Base-by-base conservation (phyloP, 2,888 invertebrate genomes). In the Neoaliturus tenellus region DNA sequence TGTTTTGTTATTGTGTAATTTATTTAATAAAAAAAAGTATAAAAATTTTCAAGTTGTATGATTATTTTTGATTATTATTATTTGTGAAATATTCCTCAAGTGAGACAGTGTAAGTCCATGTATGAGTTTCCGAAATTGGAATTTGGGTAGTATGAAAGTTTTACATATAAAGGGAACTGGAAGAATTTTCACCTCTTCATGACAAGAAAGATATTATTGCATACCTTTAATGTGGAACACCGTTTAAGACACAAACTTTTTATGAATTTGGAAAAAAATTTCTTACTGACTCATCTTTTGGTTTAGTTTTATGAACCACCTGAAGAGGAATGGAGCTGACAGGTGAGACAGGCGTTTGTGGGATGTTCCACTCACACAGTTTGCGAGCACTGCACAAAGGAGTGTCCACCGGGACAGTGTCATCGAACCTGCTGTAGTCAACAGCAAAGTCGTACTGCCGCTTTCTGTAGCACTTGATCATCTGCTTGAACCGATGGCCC, bases 401-500 rank as follows among this genome's bases (percentile, higher is more conserved):
- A 0, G 91, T 95, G 44, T 93, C 92, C 0, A 95, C 93, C 87
- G 94, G 93, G 86, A 93, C 93, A 0, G 94, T 94, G 25, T 92
- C 92, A 89, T 96, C 92, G 75, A 96, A 93, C 82, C 93, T 91
- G 17, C 93, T 93, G 48, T 93, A 91, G 87, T 95, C 94, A 0
- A 96, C 93, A 0, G 91, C 89, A 89, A 94, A 95, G 17, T 90
- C 71, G 17, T 75, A 75, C 33, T 39, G 33, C 4, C 39, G 31
- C 33, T 83, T 55, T 23, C 81, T 73, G 89, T 91, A 93, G 91
- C 92, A 92, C 0, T 81, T 80, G 73, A 96, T 92, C 1, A 96
- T 92, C 84, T 95, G 94, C 87, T 94, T 93, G 89, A 97, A 96
- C 10, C 95, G 91, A 89, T 96, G 94, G 0, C 97, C 97, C 97